Percentiles rank a stretch among this genome's conserved stretches.
Conservation (phyloP, 2,888 invertebrate species). For the Listrodromus nycthemerus region DNA sequence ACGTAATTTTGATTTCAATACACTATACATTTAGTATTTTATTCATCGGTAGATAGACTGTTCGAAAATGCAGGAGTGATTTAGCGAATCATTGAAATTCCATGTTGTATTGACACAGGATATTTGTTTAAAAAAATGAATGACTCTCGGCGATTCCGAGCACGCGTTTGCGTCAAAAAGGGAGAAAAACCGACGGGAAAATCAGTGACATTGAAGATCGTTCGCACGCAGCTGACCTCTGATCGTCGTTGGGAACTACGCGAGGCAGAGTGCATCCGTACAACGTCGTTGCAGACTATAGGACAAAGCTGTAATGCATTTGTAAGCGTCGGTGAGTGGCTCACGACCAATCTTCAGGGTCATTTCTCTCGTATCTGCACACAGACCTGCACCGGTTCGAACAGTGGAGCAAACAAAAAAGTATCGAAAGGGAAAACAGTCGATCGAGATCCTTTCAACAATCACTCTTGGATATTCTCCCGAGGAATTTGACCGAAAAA, state of each 20-base stretch:
- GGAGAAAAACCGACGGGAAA: conserved; percentile 9
- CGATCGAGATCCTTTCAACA: not conserved
- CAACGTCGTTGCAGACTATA: conserved; percentile 43
- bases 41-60: no score
- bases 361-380: conserved; percentile 36
- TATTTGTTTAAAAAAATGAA: not conserved
- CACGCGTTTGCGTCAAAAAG: conserved; percentile 14
- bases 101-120: no score
- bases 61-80: not conserved
- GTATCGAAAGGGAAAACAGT: conserved; percentile 4
- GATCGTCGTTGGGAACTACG: conserved; percentile 47
- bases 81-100: not conserved
- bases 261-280: conserved; percentile 57
- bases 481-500: not conserved
- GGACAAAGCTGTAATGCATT: conserved; percentile 24
- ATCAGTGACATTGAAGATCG: conserved; percentile 64
- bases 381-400: not conserved
- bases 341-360: conserved; percentile 56
- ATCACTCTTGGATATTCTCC: not conserved
- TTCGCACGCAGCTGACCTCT: conserved; percentile 60
- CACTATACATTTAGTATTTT: not conserved
- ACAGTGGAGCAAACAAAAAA: not conserved
- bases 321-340: conserved; percentile 27
- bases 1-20: not conserved
- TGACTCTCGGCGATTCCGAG: not conserved